Base-by-base conservation (phyloP, 2,113 vertebrate genomes). In the Pseudonaja textilis region DNA sequence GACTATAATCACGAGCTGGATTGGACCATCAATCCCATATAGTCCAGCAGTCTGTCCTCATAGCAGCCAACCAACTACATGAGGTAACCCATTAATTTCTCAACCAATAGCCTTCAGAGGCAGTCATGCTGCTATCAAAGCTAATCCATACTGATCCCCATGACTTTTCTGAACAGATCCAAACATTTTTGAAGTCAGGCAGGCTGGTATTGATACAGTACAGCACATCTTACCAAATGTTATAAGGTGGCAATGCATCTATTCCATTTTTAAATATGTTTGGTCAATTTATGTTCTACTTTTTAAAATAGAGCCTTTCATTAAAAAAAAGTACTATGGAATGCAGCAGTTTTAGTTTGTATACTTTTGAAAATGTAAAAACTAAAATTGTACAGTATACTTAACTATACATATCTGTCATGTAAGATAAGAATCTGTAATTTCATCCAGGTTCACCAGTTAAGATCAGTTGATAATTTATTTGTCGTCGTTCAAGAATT, bases 401-500 rank as follows among this genome's bases (percentile, higher is more conserved):
- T 81, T 81, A 42, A 42, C 34, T 81, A 22, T 81, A 81, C 20
- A 10, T 81, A 81, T 3, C 6, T 81, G 74, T 81, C 20, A 3
- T 22, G 34, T 81, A 20, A 52, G 39, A 0, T 93, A 88, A 59
- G 88, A 0, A 0, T 52, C 50, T 95, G 91, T 91, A 22, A 0
- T 90, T 39, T 88, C 91, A 45, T 91, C 4, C 2, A 99, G 99
- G 98, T 99, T 92, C 99, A 99, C 96, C 98, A 96, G 6, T 97
- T 99, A 45, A 97, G 98, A 94, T 99, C 99, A 42, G 98, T 99
- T 94, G 99, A 99, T 96, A 99, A 99, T 92, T 96, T 99, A 55
- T 99, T 99, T 97, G 99, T 99, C 45, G 98, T 99, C 5, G 98
- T 99, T 90, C 95, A 99, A 88, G 98, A 99, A 89, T 98, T 98